phyloP scores from a whole-genome alignment of 1,140 invertebrate species.

The Calycopis cecrops region DNA sequence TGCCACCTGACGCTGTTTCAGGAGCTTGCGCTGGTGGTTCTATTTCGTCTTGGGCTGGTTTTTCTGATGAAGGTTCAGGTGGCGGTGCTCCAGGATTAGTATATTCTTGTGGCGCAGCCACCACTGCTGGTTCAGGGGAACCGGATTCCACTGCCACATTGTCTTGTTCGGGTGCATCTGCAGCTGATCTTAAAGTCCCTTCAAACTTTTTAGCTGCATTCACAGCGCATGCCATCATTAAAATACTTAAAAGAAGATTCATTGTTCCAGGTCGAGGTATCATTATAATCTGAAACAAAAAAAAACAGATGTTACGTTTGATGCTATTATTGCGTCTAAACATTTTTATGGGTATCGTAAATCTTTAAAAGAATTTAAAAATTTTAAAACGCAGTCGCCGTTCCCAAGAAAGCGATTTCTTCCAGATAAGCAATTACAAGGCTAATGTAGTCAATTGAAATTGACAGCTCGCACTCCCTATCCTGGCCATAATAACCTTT shows the following conservation, averaged over 20 bases:
- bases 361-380: not conserved
- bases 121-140: conserved; percentile 52
- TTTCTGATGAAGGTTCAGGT: conserved; percentile 29
- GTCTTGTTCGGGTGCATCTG: conserved; percentile 67
- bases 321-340: not conserved
- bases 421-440: conserved; percentile 9
- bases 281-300: conserved; percentile 66
- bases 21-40: conserved; percentile 40
- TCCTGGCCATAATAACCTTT: conserved; percentile 1
- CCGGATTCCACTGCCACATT: conserved; percentile 63
- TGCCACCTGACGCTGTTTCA: conserved; percentile 56
- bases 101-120: conserved; percentile 58
- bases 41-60: conserved; percentile 39
- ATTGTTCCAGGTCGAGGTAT: conserved; percentile 58
- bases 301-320: conserved; percentile 14
- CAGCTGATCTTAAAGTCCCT: conserved; percentile 64
- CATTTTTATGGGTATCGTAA: not conserved
- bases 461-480: conserved; percentile 6
- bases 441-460: conserved; percentile 4
- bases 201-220: conserved; percentile 66
- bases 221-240: conserved; percentile 54
- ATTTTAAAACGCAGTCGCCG: too few species aligned
- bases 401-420: not conserved
- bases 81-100: conserved; percentile 59
- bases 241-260: conserved; percentile 57